Evolutionary conservation across 2,113 vertebrate species (phyloP).

Genomic region (Nothobranchius kuhntae): DNA sequence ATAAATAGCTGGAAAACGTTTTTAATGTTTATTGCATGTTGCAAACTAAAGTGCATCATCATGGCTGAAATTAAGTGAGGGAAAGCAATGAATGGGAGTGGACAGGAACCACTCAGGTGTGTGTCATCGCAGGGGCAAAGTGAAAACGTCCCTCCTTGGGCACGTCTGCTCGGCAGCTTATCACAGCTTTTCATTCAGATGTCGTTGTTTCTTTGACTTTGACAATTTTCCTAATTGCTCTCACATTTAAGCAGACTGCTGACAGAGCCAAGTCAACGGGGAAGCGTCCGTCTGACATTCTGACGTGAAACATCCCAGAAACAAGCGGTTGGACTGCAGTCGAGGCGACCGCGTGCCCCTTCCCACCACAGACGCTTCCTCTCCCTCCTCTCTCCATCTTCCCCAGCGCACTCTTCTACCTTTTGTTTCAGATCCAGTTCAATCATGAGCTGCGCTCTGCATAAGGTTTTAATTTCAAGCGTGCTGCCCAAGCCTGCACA

Average conservation of each 20-base stretch:
- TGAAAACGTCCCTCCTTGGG: constrained; percentile 10
- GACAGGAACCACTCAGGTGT: not conserved
- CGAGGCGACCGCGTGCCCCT: constrained; percentile 41
- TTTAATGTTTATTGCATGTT: constrained; percentile 8
- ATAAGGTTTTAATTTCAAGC: constrained; percentile 75
- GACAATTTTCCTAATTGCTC: constrained; percentile 73
- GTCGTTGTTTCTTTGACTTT: constrained; percentile 63
- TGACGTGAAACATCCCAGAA: constrained; percentile 64
- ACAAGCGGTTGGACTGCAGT: constrained; percentile 37
- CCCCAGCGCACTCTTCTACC: constrained; percentile 31
- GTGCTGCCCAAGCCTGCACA: constrained; percentile 42
- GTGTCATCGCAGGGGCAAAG: constrained; percentile 4
- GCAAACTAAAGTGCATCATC: constrained; percentile 13
- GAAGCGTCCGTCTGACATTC: constrained; percentile 70
- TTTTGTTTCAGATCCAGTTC: constrained; percentile 74
- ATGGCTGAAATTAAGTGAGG: not conserved
- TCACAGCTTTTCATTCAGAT: constrained; percentile 50
- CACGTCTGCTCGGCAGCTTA: constrained; percentile 32
- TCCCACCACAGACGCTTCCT: constrained; percentile 37
- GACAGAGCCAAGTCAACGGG: constrained; percentile 57
- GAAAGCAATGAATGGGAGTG: constrained; percentile 12
- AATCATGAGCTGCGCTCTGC: constrained; percentile 64
- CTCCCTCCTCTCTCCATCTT: constrained; percentile 18
- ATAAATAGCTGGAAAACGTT: constrained; percentile 20
- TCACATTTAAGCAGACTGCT: constrained; percentile 71